Evolutionary conservation across 2,113 vertebrate genomes (phyloP), one percentile per base, ranked within the genome.

Genomic region (Aegypius monachus): DNA sequence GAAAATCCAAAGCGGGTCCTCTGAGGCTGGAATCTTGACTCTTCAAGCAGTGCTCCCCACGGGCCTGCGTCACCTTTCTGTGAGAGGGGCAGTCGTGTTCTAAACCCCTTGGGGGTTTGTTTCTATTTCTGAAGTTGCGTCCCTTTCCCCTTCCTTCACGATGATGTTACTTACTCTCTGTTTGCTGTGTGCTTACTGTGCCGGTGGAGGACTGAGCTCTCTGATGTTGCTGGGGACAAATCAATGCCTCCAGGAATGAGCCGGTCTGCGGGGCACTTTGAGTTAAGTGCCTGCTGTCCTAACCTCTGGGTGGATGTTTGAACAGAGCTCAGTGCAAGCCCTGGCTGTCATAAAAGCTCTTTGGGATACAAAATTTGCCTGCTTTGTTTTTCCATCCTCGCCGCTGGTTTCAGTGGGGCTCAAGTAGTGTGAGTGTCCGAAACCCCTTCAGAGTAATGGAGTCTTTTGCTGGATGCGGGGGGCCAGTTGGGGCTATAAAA

Each of bases 261-360:
- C 61, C 1, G 29, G 38, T n/a, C 52, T 21, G 32, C 5, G 75
- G 58, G 88, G 75, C 56, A 8, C 86, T 88, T 10, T 4, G 78
- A 32, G 72, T 53, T 50, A 50, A 82, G 90, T 63, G 74, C 88
- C 66, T 80, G 71, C 90, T 71, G 36, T n/a, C 91, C 93, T 93
- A 36, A 90, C 79, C 93, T 65, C 15, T 2, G 71, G 21, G 43
- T 82, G 81, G 84, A 66, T 96, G 84, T 96, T 96, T 96, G 84
- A 91, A 81, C 93, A 96, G 93, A 72, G 91, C 81, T 96, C 89
- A 75, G 91, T 1, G 43, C 72, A 21, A 95, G 94, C 89, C 80
- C 81, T 47, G n/a, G 23, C 91, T 75, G 15, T 85, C 1, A 3
- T 91, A 89, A 95, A 97, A 94, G 42, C 92, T 83, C 79, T 77